A percentile compares a stretch with the other conserved stretches of the same genome.
Conservation (phyloP, 2,888 invertebrate species). For the Pegoplata infirma region DNA sequence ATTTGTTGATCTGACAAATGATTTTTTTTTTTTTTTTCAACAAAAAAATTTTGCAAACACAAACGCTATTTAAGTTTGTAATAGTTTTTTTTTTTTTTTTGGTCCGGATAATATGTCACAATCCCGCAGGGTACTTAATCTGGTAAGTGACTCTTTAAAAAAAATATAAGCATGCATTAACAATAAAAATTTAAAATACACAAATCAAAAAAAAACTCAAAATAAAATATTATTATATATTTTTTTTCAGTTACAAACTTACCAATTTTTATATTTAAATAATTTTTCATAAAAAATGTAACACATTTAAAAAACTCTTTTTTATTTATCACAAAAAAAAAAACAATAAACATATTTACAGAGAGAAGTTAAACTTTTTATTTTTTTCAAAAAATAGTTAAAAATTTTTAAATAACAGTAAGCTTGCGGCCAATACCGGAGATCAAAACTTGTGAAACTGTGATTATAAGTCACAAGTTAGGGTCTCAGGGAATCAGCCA, state of each 20-base stretch:
- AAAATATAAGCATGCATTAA: no score
- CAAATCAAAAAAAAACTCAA: no score
- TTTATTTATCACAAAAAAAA: neutral
- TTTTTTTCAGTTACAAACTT: neutral
- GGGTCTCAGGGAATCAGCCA: slow-evolving; percentile 79
- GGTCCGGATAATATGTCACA: no score
- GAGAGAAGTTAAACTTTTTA: slow-evolving; percentile 16
- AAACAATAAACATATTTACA: slow-evolving; percentile 14
- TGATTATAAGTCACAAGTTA: slow-evolving; percentile 79
- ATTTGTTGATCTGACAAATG: no score
- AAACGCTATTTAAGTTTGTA: no score
- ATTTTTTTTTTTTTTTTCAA: no score
- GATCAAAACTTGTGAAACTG: slow-evolving; percentile 80
- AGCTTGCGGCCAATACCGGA: slow-evolving; percentile 79
- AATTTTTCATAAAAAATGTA: neutral
- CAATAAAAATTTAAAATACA: no score
- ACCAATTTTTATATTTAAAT: no score
- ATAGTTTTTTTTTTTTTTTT: no score
- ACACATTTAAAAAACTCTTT: neutral
- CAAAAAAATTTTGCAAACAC: no score
- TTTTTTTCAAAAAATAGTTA: neutral
- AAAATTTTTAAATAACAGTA: slow-evolving; percentile 72
- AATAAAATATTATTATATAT: neutral
- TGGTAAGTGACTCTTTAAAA: no score
- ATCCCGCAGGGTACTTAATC: no score